Evolutionary conservation across 2,797 vertebrate species (phyloP).

Genomic region (Schizopygopsis malacanthus): DNA sequence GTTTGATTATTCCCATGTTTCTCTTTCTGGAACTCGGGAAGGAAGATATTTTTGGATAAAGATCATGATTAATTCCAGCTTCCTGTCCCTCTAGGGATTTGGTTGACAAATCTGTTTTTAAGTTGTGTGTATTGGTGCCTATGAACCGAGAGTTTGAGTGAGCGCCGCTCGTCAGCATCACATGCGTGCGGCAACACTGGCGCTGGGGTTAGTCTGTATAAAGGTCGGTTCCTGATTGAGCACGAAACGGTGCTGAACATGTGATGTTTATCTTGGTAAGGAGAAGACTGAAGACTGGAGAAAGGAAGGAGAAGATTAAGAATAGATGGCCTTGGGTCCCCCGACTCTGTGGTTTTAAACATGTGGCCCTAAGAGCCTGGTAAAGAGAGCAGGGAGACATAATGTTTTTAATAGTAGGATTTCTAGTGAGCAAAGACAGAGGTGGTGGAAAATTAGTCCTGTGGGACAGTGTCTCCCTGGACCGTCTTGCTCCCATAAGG

Average conservation of each 20-base stretch:
- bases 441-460: neutral
- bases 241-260: constrained; percentile 40
- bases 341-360: neutral
- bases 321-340: neutral
- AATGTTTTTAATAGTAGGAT: neutral
- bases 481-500: neutral
- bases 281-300: neutral
- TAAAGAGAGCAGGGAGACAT: neutral
- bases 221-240: constrained; percentile 49
- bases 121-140: constrained; percentile 5
- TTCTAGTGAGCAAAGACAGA: neutral
- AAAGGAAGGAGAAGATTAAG: constrained; percentile 6
- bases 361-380: neutral
- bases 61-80: neutral
- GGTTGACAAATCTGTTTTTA: constrained; percentile 1
- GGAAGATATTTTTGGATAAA: neutral
- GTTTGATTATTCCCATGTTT: neutral
- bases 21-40: neutral
- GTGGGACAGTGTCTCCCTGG: neutral
- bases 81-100: neutral
- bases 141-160: neutral
- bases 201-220: constrained; percentile 57
- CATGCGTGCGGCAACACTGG: neutral
- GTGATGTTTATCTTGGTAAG: constrained; percentile 15
- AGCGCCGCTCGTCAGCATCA: neutral